Evolutionary conservation across 2,797 vertebrate genomes (phyloP), one percentile per base, ranked within the genome.

Genomic region (Sebastes paucispinis): DNA sequence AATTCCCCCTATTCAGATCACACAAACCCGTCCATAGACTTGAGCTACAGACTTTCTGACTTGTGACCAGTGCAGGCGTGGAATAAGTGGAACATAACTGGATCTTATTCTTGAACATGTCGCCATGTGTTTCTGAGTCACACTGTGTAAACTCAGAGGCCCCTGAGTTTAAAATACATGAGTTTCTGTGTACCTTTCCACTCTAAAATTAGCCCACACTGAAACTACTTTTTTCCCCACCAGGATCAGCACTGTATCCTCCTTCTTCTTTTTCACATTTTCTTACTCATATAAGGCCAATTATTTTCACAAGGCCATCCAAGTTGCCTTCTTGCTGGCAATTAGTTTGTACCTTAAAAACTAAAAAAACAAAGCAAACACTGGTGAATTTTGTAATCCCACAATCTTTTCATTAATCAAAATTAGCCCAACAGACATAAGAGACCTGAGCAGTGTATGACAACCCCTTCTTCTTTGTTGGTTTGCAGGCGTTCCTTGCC

Each of bases 401-500:
- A 16, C n/a, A 11, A 7, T 18, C 0, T 2, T 29, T 8, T 52
- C 13, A 3, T 70, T 14, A 11, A 25, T 73, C 2, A 16, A 1
- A 57, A 27, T 70, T 0, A 52, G 3, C 16, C 8, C 2, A 0
- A 8, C 25, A 11, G 24, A 13, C 12, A 1, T 65, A 5, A 32
- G n/a, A 67, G 13, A 3, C 20, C 12, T 18, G 31, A 29, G 10
- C 72, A 36, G 3, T 6, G 10, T 47, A 14, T 75, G 16, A 79
- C 14, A 1, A 8, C 11, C 29, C 7, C 52, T 54, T 34, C 8
- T 73, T 39, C 59, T 31, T 29, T 52, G 43, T 79, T 79, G 34
- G 16, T 76, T 60, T 78, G 1, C 91, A 99, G 98, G 87, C 43
- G 0, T 96, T 98, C 81, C 94, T 98, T 68, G 65, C 85, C 79